These are phyloP conservation scores for Cactoblastis cactorum DNA, from an alignment of 2,888 invertebrate species.

Conservation along the genomic window DNA sequence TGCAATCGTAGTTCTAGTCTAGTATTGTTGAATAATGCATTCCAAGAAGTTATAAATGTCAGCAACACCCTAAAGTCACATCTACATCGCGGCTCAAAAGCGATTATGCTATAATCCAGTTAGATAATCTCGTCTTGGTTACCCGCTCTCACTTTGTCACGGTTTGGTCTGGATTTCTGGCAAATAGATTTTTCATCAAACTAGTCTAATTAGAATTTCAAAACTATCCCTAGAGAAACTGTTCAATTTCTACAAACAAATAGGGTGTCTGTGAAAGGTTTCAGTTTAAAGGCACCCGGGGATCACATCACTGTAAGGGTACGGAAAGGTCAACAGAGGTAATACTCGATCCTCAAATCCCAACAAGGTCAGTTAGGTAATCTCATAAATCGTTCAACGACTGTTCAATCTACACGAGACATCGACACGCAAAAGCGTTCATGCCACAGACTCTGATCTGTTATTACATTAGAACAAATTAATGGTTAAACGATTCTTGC, in stretches of 20 bases:
- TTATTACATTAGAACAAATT: conserved; percentile 41
- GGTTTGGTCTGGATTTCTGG: neutral
- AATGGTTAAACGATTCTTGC: conserved; percentile 27
- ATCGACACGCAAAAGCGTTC: conserved; percentile 2
- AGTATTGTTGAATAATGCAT: no score
- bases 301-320: neutral
- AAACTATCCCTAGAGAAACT: no score
- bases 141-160: neutral
- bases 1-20: no score
- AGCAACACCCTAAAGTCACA: neutral
- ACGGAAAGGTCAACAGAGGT: neutral
- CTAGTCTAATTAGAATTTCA: no score
- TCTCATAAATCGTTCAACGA: conserved; percentile 1
- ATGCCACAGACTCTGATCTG: conserved; percentile 27
- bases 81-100: neutral
- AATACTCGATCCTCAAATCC: neutral
- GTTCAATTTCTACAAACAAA: neutral
- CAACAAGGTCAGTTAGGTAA: neutral
- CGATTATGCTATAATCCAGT: neutral
- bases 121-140: neutral
- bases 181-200: neutral
- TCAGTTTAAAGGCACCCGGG: neutral
- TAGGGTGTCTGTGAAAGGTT: neutral
- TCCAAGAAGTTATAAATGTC: neutral
- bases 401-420: conserved; percentile 6